Base-by-base conservation (phyloP, 2,113 vertebrate genomes). In the Noctilio leporinus region DNA sequence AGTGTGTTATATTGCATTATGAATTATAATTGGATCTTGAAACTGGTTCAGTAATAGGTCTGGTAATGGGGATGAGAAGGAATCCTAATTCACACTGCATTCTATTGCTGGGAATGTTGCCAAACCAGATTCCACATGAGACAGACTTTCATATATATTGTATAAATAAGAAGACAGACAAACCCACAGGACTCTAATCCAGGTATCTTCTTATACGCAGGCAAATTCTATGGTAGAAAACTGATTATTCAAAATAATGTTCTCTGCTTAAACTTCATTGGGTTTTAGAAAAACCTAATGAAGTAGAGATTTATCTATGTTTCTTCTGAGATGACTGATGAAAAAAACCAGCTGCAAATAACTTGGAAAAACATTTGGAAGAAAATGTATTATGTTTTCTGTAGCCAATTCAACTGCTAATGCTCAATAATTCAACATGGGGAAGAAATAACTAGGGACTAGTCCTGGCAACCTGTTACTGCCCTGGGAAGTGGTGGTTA, bases 11-110 rank as follows among this genome's bases (percentile, higher is more conserved):
- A 10, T 22, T 62, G 75, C 14, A 15, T 93, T 35, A 55, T 70
- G 89, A 81, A 94, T 96, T 11, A 2, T 93, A 96, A 86, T 24
- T 53, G 86, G 55, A 72, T 95, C 97, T 91, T 62, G n/a, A 91
- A 85, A 33, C 38, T n/a, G 33, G 59, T 83, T 94, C 19, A n/a
- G 59, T 90, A 90, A 69, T 28, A 77, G 72, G 49, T 67, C 84
- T 73, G n/a, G 55, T 28, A 81, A 77, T 22, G 80, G 7, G 75
- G 14, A 38, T 77, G 57, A 59, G 55, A 94, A 95, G 91, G 80
- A 93, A 85, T 81, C 53, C 55, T 77, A 57, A 19, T 69, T 89
- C 49, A 22, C 6, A 92, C 38, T 19, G 85, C 40, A 3, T 92
- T 82, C 7, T 24, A 33, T 59, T 75, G 10, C 47, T 51, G 35